Evolutionary conservation across 2,888 invertebrate species (phyloP).

Genomic region (Leptinotarsa haldemani): DNA sequence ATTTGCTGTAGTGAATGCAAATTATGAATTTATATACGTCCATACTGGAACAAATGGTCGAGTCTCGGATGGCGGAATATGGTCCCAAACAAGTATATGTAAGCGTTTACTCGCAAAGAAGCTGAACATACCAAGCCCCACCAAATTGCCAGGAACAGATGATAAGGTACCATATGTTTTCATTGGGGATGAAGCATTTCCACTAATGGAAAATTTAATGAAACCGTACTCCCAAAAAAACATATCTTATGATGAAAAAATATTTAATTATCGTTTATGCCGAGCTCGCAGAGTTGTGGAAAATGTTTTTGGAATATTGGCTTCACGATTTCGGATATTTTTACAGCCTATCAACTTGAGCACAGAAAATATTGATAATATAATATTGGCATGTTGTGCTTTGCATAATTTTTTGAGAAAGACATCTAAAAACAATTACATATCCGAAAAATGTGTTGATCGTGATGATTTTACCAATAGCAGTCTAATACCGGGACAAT

Average conservation of each 20-base stretch:
- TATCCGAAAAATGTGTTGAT: slow-evolving; percentile 38
- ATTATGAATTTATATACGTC: slow-evolving; percentile 50
- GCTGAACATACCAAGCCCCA: slow-evolving; percentile 26
- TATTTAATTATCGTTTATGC: no score
- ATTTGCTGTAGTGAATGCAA: slow-evolving; percentile 46
- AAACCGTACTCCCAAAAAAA: slow-evolving; percentile 34
- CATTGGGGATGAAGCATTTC: slow-evolving; percentile 40
- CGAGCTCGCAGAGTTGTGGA: slow-evolving; percentile 25
- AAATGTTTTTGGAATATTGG: slow-evolving; percentile 39
- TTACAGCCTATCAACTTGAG: slow-evolving; percentile 21
- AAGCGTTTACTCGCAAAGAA: slow-evolving; percentile 29
- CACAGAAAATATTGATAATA: slow-evolving; percentile 30
- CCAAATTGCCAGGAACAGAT: slow-evolving; percentile 25
- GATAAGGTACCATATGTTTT: slow-evolving; percentile 34
- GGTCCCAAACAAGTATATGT: slow-evolving; percentile 42
- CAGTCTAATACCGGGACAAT: slow-evolving; percentile 30
- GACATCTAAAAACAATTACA: slow-evolving; percentile 32
- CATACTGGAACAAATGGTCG: slow-evolving; percentile 41
- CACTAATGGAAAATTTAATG: slow-evolving; percentile 39
- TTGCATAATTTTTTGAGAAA: slow-evolving; percentile 35
- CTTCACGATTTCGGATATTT: slow-evolving; percentile 32
- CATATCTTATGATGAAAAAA: slow-evolving; percentile 19
- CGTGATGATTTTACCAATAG: slow-evolving; percentile 34
- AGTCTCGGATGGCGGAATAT: slow-evolving; percentile 45
- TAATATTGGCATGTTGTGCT: slow-evolving; percentile 27